Base-by-base conservation (phyloP, 2,797 vertebrate species). In the Siniperca undulata region DNA sequence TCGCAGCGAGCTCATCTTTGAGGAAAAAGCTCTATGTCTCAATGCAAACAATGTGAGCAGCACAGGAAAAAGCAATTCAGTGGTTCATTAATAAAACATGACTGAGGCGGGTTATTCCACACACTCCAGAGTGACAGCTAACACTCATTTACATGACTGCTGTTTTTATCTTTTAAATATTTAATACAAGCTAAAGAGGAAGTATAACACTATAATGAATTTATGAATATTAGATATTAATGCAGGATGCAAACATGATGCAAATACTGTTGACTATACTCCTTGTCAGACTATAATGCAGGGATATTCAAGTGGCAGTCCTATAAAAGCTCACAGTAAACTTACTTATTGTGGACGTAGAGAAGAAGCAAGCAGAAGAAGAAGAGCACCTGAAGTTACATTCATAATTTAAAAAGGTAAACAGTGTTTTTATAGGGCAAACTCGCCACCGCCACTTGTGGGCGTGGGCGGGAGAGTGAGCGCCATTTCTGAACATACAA, bases 11-110 rank as follows among this genome's bases (percentile, higher is more conserved):
- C 78, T 34, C 44, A 1, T 69, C 70, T 40, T 55, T 1, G 5
- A 73, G 55, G 59, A 62, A 85, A 74, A 72, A 0, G 50, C 73
- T 88, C 17, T 50, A 13, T 80, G 65, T 88, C 60, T 74, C 30
- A 70, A 83, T 10, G 70, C 78, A 79, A 81, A 85, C 78, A 80
- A 50, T 0, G 65, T 0, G 30, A 56, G 53, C 8, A n/a, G 77
- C 65, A 44, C 6, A 2, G 58, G 64, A 48, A 65, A 71, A 76
- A 64, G 65, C 44, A 5, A 70, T 65, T 67, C 52, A 30, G 30
- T 0, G 53, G 14, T 1, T 70, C 66, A 59, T 91, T 7, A 86
- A 86, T 89, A 73, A 90, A 88, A 82, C 55, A 84, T 66, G 85
- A 55, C 7, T 0, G 73, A 77, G 79, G 74, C 56, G 58, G 82